Base-by-base conservation (phyloP, 2,797 vertebrate genomes). In the Oreonectes daqikongensis region DNA sequence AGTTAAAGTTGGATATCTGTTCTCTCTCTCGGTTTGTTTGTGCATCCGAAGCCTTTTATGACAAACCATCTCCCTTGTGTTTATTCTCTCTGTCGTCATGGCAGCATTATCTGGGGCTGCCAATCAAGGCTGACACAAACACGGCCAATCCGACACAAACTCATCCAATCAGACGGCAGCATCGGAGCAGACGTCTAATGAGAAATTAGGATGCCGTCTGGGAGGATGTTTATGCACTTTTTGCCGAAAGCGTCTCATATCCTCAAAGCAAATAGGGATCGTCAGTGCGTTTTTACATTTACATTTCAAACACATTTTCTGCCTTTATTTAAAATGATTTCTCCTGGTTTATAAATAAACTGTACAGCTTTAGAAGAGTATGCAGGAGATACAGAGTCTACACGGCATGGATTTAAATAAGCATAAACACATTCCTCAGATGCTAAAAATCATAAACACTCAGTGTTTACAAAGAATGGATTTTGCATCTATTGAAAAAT, bases 71-170 rank as follows among this genome's bases (percentile, higher is more conserved):
- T 79, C 30, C 32, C 40, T 78, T 32, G 22, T 73, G 57, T 59
- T 50, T 69, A 76, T 72, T 75, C 59, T 61, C 35, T 78, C 24
- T 17, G 69, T 72, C 61, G 44, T 72, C 68, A 76, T 80, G 73
- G 48, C 69, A 59, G 44, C 72, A 76, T 75, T 71, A 66, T 66
- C 28, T 59, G 30, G 61, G 52, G 18, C 60, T 72, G 61, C 61
- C 79, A 77, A 64, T 80, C 79, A 77, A 67, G 32, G 15, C 42
- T 1, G 28, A 68, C 52, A 67, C n/a, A 38, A 48, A 76, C 40
- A 22, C 48, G n/a, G 20, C n/a, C 60, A n/a, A 65, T 20, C 61
- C 2, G 17, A 40, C 15, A 7, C 26, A 69, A 74, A 24, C 53
- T 4, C 32, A 48, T 42, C 79, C 38, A 71, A 76, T 69, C 67